A percentile compares a stretch with the other conserved stretches of the same genome.
Conservation (phyloP, 2,888 invertebrate genomes). For the Ischnus inquisitorius region DNA sequence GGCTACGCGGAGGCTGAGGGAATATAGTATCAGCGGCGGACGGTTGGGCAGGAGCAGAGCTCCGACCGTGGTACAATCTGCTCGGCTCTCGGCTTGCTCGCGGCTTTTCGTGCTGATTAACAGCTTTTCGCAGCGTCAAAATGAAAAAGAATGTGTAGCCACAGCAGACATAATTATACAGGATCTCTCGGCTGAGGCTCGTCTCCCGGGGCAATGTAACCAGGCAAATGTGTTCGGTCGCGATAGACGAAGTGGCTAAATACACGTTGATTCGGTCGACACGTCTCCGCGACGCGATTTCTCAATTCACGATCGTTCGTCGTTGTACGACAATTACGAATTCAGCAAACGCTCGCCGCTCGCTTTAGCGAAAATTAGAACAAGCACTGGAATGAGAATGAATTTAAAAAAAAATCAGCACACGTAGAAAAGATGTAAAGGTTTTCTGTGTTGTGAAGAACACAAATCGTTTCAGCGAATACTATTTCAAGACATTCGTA, state of each 20-base stretch:
- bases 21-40: constrained; percentile 36
- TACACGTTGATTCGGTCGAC: neutral
- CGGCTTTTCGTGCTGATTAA: constrained; percentile 50
- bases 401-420: constrained; percentile 9
- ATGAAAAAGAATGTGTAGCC: neutral
- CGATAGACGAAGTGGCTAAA: neutral
- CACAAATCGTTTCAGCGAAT: neutral
- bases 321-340: constrained; percentile 44
- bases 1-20: constrained; percentile 13
- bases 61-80: constrained; percentile 28
- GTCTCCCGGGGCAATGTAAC: neutral
- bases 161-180: constrained; percentile 18
- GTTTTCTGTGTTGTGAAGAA: neutral
- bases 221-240: constrained; percentile 12
- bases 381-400: constrained; percentile 20
- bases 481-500: neutral
- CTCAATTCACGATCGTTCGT: constrained; percentile 36
- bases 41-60: constrained; percentile 4
- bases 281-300: constrained; percentile 31
- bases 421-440: neutral
- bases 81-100: constrained; percentile 24
- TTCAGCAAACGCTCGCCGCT: constrained; percentile 39
- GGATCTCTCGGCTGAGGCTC: neutral
- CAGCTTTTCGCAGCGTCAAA: constrained; percentile 23
- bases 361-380: constrained; percentile 46